A percentile compares a stretch with the other conserved stretches of the same genome.
These are phyloP conservation scores for Pygocentrus nattereri DNA, from an alignment of 2,797 vertebrate genomes.

Conservation along the genomic window DNA sequence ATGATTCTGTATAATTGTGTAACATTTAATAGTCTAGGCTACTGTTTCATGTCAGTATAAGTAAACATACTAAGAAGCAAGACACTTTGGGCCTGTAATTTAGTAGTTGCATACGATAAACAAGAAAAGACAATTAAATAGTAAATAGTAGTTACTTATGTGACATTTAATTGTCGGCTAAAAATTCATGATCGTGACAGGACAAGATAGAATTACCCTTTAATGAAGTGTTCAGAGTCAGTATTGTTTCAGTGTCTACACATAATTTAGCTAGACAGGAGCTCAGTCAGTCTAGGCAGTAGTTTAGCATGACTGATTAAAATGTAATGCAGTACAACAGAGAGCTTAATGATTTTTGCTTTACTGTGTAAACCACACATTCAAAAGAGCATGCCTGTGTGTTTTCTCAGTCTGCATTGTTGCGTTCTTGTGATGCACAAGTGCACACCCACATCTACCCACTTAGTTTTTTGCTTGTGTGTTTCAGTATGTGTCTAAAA, in stretches of 20 bases:
- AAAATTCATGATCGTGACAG: too few species aligned
- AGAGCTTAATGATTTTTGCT: background rate
- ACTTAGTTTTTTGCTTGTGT: slow-evolving; percentile 18
- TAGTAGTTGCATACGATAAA: too few species aligned
- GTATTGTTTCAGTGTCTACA: background rate
- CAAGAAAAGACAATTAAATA: too few species aligned
- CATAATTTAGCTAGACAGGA: background rate
- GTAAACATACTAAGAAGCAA: too few species aligned
- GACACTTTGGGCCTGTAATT: too few species aligned
- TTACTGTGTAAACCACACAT: background rate
- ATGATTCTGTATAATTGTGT: too few species aligned
- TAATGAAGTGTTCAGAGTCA: background rate
- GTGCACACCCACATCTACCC: background rate
- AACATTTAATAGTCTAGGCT: too few species aligned
- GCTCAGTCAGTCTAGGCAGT: background rate
- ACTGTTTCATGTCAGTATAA: too few species aligned
- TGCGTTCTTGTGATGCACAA: background rate
- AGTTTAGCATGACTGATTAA: background rate
- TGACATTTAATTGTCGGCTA: too few species aligned
- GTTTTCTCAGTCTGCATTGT: background rate
- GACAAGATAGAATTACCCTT: background rate
- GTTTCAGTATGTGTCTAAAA: slow-evolving; percentile 62
- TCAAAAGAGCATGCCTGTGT: background rate
- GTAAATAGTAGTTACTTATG: too few species aligned
- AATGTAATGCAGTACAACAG: background rate